Conservation (phyloP, 2,888 invertebrate genomes). For the Drosophila pegasa region DNA sequence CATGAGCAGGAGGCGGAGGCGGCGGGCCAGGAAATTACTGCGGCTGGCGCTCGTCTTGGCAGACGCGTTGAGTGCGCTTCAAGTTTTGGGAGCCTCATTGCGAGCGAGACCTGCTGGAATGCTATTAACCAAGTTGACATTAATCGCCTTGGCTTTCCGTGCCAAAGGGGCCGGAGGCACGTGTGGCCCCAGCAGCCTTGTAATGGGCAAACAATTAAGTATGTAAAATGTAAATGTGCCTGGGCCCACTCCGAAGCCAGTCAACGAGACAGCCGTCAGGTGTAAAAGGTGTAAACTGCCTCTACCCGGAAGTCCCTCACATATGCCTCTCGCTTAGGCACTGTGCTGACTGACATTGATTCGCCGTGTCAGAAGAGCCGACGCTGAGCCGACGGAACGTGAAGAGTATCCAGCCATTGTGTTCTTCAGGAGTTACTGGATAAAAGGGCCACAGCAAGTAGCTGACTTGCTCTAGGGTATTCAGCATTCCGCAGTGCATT, state of each 20-base stretch:
- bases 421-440: background rate
- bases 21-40: conserved; percentile 52
- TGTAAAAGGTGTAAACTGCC: background rate
- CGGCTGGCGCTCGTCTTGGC: conserved; percentile 38
- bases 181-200: conserved; percentile 42
- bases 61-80: conserved; percentile 47
- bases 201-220: conserved; percentile 76
- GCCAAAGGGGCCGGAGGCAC: background rate
- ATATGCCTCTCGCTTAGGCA: background rate
- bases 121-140: conserved; percentile 80
- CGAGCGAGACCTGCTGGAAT: conserved; percentile 65
- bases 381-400: conserved; percentile 15
- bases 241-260: conserved; percentile 4
- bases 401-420: background rate
- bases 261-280: background rate
- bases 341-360: conserved; percentile 43
- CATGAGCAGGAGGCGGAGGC: background rate
- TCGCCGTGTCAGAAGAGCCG: conserved; percentile 9
- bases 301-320: conserved; percentile 19
- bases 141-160: conserved; percentile 72
- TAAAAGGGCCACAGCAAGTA: background rate
- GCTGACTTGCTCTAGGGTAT: background rate
- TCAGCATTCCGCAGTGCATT: background rate
- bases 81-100: conserved; percentile 61
- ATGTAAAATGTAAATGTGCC: conserved; percentile 70